Conservation (phyloP, 2,888 invertebrate species). For the Hybos culiciformis region DNA sequence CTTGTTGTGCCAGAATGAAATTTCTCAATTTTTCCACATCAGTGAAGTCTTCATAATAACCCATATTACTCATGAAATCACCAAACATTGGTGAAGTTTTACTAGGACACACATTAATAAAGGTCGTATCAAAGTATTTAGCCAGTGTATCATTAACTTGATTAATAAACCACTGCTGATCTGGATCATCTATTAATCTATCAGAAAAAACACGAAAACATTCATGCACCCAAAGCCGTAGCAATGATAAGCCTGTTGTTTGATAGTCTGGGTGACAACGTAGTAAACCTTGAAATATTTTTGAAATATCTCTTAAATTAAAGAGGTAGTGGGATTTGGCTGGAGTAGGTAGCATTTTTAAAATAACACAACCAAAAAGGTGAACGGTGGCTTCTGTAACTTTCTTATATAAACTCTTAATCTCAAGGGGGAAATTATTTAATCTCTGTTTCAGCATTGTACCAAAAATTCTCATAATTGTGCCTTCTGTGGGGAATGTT, state of each 20-base stretch:
- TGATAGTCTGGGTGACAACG: slow-evolving; percentile 65
- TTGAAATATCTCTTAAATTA: slow-evolving; percentile 78
- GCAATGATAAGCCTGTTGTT: slow-evolving; percentile 52
- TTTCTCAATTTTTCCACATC: slow-evolving; percentile 45
- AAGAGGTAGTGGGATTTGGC: slow-evolving; percentile 82
- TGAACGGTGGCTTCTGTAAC: slow-evolving; percentile 63
- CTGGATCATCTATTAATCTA: slow-evolving; percentile 63
- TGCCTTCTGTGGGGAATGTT: slow-evolving; percentile 67
- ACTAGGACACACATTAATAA: slow-evolving; percentile 62
- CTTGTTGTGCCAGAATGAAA: slow-evolving; percentile 38
- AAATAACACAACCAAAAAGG: slow-evolving; percentile 57
- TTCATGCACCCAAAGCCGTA: slow-evolving; percentile 78
- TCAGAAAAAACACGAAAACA: slow-evolving; percentile 73
- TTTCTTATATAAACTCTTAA: slow-evolving; percentile 51
- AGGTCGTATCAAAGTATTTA: slow-evolving; percentile 65
- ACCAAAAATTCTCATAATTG: slow-evolving; percentile 68
- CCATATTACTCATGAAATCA: slow-evolving; percentile 64
- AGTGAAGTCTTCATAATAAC: slow-evolving; percentile 64
- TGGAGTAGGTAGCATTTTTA: slow-evolving; percentile 72
- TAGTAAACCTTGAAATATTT: slow-evolving; percentile 68
- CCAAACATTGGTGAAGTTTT: slow-evolving; percentile 59
- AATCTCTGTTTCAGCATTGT: slow-evolving; percentile 73
- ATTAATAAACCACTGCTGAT: slow-evolving; percentile 61
- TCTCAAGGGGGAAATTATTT: slow-evolving; percentile 61
- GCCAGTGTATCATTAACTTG: slow-evolving; percentile 61